Percentiles rank a stretch among this genome's conserved stretches.
phyloP scores from a whole-genome alignment of 53 echinoderm and acorn worm genomes.

The Temnopleurus reevesii region DNA sequence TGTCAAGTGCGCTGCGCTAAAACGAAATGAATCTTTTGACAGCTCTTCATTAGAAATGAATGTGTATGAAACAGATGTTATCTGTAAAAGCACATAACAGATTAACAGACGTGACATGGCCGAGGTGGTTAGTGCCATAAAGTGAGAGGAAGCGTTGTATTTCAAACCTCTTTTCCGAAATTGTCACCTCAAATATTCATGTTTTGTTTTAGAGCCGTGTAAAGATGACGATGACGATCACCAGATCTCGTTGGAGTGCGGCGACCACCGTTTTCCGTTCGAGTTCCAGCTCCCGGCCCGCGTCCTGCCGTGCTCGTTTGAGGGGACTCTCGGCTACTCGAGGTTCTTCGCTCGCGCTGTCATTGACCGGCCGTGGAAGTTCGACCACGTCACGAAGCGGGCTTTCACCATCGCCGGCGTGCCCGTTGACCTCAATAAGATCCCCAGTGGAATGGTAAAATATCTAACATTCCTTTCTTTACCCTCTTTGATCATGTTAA shows the following conservation, averaged over 20 bases:
- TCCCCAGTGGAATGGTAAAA: constrained; percentile 80
- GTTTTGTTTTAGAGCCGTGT: background rate
- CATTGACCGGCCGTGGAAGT: constrained; percentile 96
- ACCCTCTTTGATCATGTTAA: background rate
- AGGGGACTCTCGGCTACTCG: constrained; percentile 86
- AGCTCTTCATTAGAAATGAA: too few species aligned
- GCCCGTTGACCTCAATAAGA: constrained; percentile 78
- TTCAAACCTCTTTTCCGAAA: too few species aligned
- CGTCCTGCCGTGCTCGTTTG: constrained; percentile 87
- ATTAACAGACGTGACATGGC: too few species aligned
- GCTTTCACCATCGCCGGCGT: constrained; percentile 88
- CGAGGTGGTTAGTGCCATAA: too few species aligned
- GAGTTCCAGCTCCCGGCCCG: constrained; percentile 76
- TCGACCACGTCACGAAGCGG: constrained; percentile 88
- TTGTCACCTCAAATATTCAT: background rate
- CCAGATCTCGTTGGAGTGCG: constrained; percentile 64
- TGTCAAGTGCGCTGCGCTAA: too few species aligned
- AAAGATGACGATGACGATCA: constrained; percentile 56
- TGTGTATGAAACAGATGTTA: too few species aligned
- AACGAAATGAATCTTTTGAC: too few species aligned
- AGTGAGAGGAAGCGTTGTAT: too few species aligned
- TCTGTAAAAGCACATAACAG: too few species aligned
- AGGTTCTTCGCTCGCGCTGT: constrained; percentile 84
- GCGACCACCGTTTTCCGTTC: constrained; percentile 80
- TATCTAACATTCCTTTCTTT: too few species aligned